These are phyloP conservation scores for Falco punctatus DNA, from an alignment of 2,113 vertebrate genomes.

Conservation along the genomic window DNA sequence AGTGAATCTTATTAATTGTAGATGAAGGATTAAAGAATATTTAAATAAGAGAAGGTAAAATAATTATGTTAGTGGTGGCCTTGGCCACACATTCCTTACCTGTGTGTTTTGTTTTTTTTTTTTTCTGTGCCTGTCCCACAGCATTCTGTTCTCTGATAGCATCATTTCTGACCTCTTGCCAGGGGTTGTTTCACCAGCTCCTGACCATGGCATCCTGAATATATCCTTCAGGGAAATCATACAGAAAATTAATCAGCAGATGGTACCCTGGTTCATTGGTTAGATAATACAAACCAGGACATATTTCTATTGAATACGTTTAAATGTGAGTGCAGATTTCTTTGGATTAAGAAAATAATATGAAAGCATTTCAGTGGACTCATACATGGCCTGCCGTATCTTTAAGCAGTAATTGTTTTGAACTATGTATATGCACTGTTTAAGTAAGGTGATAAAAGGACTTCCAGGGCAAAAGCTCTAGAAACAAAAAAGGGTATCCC, in stretches of 20 bases:
- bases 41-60: constrained; percentile 65
- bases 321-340: not conserved
- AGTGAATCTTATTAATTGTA: constrained; percentile 76
- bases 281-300: constrained; percentile 70
- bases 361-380: not conserved
- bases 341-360: constrained; percentile 57
- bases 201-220: constrained; percentile 53
- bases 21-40: constrained; percentile 69
- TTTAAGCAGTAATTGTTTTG: not conserved
- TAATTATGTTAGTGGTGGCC: not conserved
- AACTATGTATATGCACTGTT: not conserved
- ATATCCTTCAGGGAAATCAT: constrained; percentile 75
- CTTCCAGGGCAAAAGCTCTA: constrained; percentile 12
- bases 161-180: constrained; percentile 74
- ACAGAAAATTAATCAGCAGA: constrained; percentile 72
- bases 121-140: constrained; percentile 61
- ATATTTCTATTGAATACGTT: constrained; percentile 57
- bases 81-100: not conserved
- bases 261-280: constrained; percentile 58
- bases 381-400: not conserved
- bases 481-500: not conserved
- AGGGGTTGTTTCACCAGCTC: constrained; percentile 38
- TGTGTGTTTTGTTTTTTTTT: constrained; percentile 20
- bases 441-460: constrained; percentile 28
- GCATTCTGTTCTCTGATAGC: constrained; percentile 65